Percentiles rank a stretch among this genome's conserved stretches.
These are phyloP conservation scores for Drosophila barbarae DNA, from an alignment of 2,888 invertebrate genomes.

Conservation along the genomic window DNA sequence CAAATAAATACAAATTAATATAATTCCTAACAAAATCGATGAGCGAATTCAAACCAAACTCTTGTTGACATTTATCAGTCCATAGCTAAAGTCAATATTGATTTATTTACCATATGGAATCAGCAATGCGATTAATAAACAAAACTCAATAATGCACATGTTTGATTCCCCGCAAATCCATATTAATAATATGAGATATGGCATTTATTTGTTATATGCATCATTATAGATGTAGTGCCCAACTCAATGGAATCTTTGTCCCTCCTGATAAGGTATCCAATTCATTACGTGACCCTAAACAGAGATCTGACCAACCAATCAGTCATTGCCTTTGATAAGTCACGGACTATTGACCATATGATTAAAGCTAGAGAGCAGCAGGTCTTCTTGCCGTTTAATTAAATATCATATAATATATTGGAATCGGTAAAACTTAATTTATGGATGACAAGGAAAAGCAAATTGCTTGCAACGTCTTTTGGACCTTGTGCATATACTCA, in stretches of 20 bases:
- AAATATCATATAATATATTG: not conserved
- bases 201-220: not conserved
- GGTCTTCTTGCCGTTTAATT: constrained; percentile 17
- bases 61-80: not conserved
- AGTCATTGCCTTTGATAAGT: constrained; percentile 21
- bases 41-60: not conserved
- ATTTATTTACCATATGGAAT: not conserved
- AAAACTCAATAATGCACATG: constrained; percentile 1
- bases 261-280: constrained; percentile 11
- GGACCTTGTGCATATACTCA: constrained; percentile 27
- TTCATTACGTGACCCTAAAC: constrained; percentile 18
- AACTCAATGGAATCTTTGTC: not conserved
- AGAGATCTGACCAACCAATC: constrained; percentile 1
- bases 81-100: constrained; percentile 1
- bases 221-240: constrained; percentile 9
- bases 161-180: not conserved
- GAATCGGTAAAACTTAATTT: constrained; percentile 9
- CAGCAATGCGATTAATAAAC: constrained; percentile 2
- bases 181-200: constrained; percentile 2
- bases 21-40: no score
- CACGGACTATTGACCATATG: not conserved
- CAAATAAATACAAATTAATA: not conserved
- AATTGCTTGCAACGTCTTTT: constrained; percentile 22
- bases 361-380: not conserved
- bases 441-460: constrained; percentile 2